Evolutionary conservation across 2,888 invertebrate genomes (phyloP).

Genomic region (Agrotis ipsilon): DNA sequence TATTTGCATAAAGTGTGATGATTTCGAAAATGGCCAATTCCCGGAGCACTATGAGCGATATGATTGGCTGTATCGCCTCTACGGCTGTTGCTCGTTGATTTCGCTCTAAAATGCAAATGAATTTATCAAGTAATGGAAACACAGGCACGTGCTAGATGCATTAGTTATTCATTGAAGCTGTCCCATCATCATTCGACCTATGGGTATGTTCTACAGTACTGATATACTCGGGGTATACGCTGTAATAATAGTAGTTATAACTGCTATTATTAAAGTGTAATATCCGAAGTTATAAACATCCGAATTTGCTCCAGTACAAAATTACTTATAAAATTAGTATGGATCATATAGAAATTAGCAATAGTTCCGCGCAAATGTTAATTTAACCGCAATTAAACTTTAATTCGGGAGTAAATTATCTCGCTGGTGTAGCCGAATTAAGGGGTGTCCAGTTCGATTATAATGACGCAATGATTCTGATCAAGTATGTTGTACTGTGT

Average conservation of each 20-base stretch:
- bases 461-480: neutral
- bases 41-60: conserved; percentile 38
- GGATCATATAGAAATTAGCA: neutral
- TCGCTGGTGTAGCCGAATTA: neutral
- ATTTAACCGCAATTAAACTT: neutral
- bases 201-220: conserved; percentile 62
- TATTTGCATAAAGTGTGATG: conserved; percentile 3
- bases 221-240: conserved; percentile 15
- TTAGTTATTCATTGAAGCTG: conserved; percentile 80
- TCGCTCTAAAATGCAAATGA: conserved; percentile 78
- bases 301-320: neutral
- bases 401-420: neutral
- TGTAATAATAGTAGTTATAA: conserved; percentile 28
- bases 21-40: conserved; percentile 16
- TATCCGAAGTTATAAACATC: too few relatives aligned
- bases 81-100: conserved; percentile 64
- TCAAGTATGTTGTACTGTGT: too few relatives aligned
- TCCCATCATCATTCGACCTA: conserved; percentile 67
- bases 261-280: too few relatives aligned
- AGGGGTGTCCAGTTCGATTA: neutral
- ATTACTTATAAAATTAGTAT: neutral
- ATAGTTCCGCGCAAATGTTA: neutral
- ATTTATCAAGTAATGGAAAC: conserved; percentile 77
- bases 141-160: conserved; percentile 71
- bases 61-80: conserved; percentile 64